These are phyloP conservation scores for Drosophila quinaria DNA, from an alignment of 2,888 invertebrate genomes.

Conservation along the genomic window DNA sequence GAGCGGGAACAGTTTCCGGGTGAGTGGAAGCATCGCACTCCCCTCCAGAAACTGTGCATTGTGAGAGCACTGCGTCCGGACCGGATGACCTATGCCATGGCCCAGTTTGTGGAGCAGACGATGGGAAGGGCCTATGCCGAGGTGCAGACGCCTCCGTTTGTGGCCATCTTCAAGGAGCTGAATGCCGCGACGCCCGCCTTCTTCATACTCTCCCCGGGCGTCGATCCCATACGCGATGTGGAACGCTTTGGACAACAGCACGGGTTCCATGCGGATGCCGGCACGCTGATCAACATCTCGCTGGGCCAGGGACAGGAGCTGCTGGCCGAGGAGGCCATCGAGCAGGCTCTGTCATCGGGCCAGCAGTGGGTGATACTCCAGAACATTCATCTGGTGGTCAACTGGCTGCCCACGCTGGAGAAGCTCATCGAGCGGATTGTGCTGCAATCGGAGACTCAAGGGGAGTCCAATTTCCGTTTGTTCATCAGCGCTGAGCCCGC, in stretches of 20 bases:
- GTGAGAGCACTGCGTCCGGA: constrained; percentile 96
- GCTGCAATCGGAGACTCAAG: constrained; percentile 87
- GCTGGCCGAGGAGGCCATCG: constrained; percentile 95
- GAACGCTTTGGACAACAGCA: constrained; percentile 93
- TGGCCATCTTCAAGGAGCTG: constrained; percentile 94
- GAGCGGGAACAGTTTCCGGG: constrained; percentile 97
- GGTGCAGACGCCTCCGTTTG: constrained; percentile 91
- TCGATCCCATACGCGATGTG: constrained; percentile 93
- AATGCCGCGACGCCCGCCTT: constrained; percentile 95
- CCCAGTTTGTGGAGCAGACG: constrained; percentile 93
- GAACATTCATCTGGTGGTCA: constrained; percentile 96
- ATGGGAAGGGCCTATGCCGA: constrained; percentile 93
- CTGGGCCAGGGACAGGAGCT: constrained; percentile 97
- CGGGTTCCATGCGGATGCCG: constrained; percentile 91
- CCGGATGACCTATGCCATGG: constrained; percentile 96
- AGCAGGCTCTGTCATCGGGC: constrained; percentile 90
- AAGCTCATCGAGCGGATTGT: constrained; percentile 95
- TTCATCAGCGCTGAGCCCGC: constrained; percentile 97
- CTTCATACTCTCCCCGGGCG: constrained; percentile 97
- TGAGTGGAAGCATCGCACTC: constrained; percentile 97
- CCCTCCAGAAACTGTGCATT: constrained; percentile 95
- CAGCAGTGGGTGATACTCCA: constrained; percentile 96
- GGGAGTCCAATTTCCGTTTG: constrained; percentile 87
- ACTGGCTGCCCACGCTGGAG: constrained; percentile 94
- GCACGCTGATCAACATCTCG: constrained; percentile 96